A percentile compares a stretch with the other conserved stretches of the same genome.
These are phyloP conservation scores for Suillia variegata DNA, from an alignment of 2,888 invertebrate species.

Conservation along the genomic window DNA sequence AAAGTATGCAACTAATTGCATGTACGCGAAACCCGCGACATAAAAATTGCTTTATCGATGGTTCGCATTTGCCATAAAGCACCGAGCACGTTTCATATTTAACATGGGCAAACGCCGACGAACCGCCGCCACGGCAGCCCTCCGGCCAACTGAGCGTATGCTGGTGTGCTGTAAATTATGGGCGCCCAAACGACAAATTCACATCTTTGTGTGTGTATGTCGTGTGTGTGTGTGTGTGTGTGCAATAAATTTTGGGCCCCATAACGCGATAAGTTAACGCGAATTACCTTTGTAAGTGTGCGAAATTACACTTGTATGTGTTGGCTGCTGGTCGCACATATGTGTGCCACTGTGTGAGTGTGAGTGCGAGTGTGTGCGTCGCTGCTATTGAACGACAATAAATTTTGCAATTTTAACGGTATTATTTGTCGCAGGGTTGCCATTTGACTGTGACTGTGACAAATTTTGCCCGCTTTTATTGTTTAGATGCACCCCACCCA, in stretches of 20 bases:
- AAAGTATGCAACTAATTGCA: conserved; percentile 3
- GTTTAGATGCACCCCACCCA: neutral
- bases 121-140: neutral
- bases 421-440: conserved; percentile 3
- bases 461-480: conserved; percentile 2
- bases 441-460: neutral
- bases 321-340: neutral
- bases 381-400: conserved; percentile 33
- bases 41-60: neutral
- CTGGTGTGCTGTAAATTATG: conserved; percentile 2
- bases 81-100: neutral
- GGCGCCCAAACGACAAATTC: neutral
- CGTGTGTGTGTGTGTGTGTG: neutral
- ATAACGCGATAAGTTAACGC: conserved; percentile 51
- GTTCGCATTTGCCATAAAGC: conserved; percentile 1
- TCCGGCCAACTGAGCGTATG: neutral
- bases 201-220: neutral
- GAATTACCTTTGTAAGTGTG: conserved; percentile 51
- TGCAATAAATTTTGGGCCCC: conserved; percentile 50
- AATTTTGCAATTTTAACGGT: conserved; percentile 37
- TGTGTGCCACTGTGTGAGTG: neutral
- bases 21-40: neutral
- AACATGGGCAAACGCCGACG: neutral
- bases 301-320: conserved; percentile 42
- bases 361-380: neutral